Conservation (phyloP, 2,113 vertebrate genomes). For the Toxotes chatareus region DNA sequence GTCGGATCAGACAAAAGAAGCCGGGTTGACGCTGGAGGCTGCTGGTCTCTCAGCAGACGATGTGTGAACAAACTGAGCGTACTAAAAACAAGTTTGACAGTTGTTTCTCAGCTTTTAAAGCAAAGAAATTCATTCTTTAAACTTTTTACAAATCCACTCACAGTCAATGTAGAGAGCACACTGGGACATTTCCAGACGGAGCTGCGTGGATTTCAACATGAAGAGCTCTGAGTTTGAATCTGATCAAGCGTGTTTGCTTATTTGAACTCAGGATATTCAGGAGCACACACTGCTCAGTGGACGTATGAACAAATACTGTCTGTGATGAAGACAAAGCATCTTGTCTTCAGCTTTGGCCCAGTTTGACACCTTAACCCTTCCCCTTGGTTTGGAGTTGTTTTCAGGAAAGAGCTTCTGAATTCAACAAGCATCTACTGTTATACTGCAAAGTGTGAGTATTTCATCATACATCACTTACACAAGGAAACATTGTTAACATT, state of each 20-base stretch:
- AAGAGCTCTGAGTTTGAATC: background rate
- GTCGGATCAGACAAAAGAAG: background rate
- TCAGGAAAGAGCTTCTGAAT: background rate
- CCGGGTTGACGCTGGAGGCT: slow-evolving; percentile 19
- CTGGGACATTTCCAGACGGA: slow-evolving; percentile 24
- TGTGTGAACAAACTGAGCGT: background rate
- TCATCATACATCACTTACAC: too few relatives aligned
- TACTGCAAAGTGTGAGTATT: too few relatives aligned
- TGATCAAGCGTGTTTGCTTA: slow-evolving; percentile 19
- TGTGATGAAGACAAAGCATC: background rate
- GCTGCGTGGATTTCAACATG: background rate
- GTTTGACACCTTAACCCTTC: background rate
- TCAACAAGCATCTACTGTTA: too few relatives aligned
- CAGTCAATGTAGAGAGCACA: background rate
- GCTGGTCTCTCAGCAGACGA: background rate
- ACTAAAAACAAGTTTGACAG: background rate
- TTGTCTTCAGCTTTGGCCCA: background rate
- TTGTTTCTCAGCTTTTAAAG: background rate
- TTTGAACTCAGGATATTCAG: slow-evolving; percentile 18
- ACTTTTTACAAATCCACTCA: slow-evolving; percentile 18
- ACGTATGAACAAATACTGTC: slow-evolving; percentile 7
- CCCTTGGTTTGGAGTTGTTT: background rate
- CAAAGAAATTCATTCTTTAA: background rate
- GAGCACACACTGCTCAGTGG: background rate
- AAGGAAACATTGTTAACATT: too few relatives aligned